These are phyloP conservation scores for Calliopsis andreniformis DNA, from an alignment of 1,140 invertebrate genomes.

Conservation along the genomic window DNA sequence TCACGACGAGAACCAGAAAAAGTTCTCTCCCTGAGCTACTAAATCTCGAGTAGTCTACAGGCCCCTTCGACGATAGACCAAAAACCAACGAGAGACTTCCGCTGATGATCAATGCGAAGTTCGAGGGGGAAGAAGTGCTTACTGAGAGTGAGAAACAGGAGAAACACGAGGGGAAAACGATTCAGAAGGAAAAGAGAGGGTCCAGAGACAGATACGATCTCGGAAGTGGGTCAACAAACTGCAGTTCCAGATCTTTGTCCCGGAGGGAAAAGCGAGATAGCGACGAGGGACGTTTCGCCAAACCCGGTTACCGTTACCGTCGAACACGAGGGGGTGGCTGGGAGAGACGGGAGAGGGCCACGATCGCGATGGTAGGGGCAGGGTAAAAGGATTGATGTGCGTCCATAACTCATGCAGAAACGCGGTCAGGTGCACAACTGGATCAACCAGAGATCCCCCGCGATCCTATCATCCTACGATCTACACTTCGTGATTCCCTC, in stretches of 20 bases:
- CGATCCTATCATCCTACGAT: constrained; percentile 69
- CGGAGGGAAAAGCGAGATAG: constrained; percentile 59
- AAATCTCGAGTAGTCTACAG: too few relatives aligned
- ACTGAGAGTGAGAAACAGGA: neutral
- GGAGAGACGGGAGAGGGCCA: constrained; percentile 27
- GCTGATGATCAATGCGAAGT: too few relatives aligned
- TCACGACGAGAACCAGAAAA: too few relatives aligned
- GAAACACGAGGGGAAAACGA: neutral
- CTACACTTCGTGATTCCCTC: constrained; percentile 68
- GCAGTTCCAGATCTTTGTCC: constrained; percentile 46
- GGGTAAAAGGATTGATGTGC: constrained; percentile 67
- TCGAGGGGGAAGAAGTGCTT: too few relatives aligned
- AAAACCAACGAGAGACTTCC: too few relatives aligned
- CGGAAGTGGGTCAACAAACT: constrained; percentile 57
- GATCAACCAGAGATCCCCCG: constrained; percentile 70
- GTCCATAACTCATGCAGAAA: constrained; percentile 73
- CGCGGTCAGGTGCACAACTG: constrained; percentile 78
- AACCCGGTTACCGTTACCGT: constrained; percentile 59
- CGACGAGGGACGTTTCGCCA: constrained; percentile 55
- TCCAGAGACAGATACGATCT: constrained; percentile 53
- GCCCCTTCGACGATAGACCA: too few relatives aligned
- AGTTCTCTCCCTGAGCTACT: too few relatives aligned
- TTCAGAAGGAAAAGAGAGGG: constrained; percentile 13
- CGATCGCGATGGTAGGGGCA: constrained; percentile 17
- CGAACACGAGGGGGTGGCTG: constrained; percentile 54